A percentile compares a stretch with the other conserved stretches of the same genome.
These are phyloP conservation scores for Dendrolimus pini DNA, from an alignment of 2,888 invertebrate genomes.

Conservation along the genomic window DNA sequence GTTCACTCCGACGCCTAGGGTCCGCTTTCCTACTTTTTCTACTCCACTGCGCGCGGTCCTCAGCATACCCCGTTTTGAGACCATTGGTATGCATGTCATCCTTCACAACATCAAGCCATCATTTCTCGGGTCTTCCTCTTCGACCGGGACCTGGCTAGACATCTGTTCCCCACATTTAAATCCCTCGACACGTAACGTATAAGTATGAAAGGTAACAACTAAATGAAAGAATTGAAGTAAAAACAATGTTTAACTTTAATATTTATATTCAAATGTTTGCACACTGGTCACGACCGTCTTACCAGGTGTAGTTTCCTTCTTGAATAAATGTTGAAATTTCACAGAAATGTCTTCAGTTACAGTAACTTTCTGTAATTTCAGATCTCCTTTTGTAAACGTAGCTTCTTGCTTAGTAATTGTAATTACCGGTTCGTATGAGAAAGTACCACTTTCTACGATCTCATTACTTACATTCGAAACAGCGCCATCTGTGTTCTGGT, in stretches of 20 bases:
- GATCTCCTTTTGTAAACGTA: constrained; percentile 43
- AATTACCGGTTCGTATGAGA: constrained; percentile 41
- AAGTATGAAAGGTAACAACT: too few species aligned
- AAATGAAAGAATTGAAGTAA: too few species aligned
- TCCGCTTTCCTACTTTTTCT: too few species aligned
- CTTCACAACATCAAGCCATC: too few species aligned
- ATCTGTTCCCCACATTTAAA: too few species aligned
- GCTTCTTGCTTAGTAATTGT: constrained; percentile 50
- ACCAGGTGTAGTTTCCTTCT: constrained; percentile 42
- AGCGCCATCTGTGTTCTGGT: constrained; percentile 3
- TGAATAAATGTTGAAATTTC: constrained; percentile 56
- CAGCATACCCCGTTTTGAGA: too few species aligned
- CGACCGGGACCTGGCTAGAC: too few species aligned
- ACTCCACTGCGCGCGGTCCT: too few species aligned
- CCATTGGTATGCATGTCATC: too few species aligned
- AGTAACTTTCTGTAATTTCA: constrained; percentile 51
- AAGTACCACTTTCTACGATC: constrained; percentile 19
- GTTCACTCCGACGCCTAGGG: too few species aligned
- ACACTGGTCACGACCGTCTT: constrained; percentile 49
- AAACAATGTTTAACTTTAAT: constrained; percentile 15
- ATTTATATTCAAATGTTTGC: constrained; percentile 52
- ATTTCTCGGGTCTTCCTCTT: too few species aligned
- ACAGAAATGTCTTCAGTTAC: constrained; percentile 57
- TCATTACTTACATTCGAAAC: constrained; percentile 9
- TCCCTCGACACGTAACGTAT: too few species aligned